Base-by-base conservation (phyloP, 2,888 invertebrate species). In the Drosophila peninsularis region DNA sequence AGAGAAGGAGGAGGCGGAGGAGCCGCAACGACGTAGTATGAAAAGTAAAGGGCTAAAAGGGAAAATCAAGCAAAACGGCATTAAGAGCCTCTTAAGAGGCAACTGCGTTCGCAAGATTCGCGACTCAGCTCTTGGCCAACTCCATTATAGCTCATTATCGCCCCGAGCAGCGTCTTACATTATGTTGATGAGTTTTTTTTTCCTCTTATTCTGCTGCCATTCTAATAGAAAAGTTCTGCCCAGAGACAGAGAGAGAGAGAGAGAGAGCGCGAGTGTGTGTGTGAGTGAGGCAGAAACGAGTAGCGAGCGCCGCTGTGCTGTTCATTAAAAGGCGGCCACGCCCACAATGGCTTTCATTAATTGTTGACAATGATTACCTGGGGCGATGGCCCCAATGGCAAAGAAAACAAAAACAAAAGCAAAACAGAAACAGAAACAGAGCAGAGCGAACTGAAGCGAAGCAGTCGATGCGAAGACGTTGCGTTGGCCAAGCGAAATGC, bases 71-170 rank as follows among this genome's bases (percentile, higher is more conserved):
- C 61, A 21, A 58, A 54, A 56, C 60, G 63, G 67, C 80, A 75
- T 75, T 85, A 86, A 83, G 82, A 83, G 70, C 60, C 81, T 88
- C 82, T 82, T 75, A 84, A 78, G 71, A 70, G 66, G 58, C 57
- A 65, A 58, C 57, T 62, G 56, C 55, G 44, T 56, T 56, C 50
- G 39, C 60, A 19, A 75, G 83, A 54, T 57, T 75, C 57, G 58
- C 50, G 32, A 36, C 69, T 56, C 82, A 61, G 58, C 41, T 52
- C 62, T 65, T 58, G 62, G 60, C 82, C 84, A 83, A 85, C 90
- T 87, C 91, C 91, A 91, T 91, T 92, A 91, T 91, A 90, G 88
- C 92, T 91, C 92, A 92, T 92, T 92, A 92, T 92, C 91, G 91
- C 92, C 91, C 87, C 89, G 80, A 91, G 91, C 91, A 89, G 89